Base-by-base conservation (phyloP, 2,888 invertebrate species). In the Trichopoda pennipes region DNA sequence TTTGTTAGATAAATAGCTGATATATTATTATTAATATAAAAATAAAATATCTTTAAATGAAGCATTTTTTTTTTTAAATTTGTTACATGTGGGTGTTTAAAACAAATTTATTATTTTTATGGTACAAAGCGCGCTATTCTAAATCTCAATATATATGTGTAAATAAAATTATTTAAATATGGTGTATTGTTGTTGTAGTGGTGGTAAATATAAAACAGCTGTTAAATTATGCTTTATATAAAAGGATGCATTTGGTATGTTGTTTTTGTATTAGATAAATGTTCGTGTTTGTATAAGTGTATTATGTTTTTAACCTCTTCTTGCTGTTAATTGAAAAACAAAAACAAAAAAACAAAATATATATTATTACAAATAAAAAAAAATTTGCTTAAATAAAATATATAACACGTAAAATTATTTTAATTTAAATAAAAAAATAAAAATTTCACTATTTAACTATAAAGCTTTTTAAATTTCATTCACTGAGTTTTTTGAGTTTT, bases 401-500 rank as follows among this genome's bases (percentile, higher is more conserved):
- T 42, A 56, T 69, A n/a, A 44, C 19, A 78, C 58, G 58, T 53
- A 63, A 51, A 75, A 72, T 66, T 61, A 70, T 47, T 47, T 56
- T 51, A 58, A 58, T 60, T 60, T 64, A 58, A 42, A 49, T 32
- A 16, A 23, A 83, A 84, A 55, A 84, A 80, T 81, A 80, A 84
- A 81, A 86, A 83, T 84, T 79, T 75, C 75, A 75, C 82, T 82
- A 79, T 53, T 70, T 72, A 55, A 55, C 42, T 60, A 73, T 83
- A 83, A 83, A 83, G 79, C 83, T 77, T 83, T 80, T 74, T 14
- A 66, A 72, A 70, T 79, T 75, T 53, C 76, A 58, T 79, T 72
- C 79, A 47, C 82, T 82, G 83, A 78, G 80, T 75, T 80, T 38
- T 74, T 38, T 19, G 35, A 58, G 56, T 72, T 44, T 81, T 86